phyloP scores from a whole-genome alignment of 2,797 vertebrate species.

The Malacoraja senta region DNA sequence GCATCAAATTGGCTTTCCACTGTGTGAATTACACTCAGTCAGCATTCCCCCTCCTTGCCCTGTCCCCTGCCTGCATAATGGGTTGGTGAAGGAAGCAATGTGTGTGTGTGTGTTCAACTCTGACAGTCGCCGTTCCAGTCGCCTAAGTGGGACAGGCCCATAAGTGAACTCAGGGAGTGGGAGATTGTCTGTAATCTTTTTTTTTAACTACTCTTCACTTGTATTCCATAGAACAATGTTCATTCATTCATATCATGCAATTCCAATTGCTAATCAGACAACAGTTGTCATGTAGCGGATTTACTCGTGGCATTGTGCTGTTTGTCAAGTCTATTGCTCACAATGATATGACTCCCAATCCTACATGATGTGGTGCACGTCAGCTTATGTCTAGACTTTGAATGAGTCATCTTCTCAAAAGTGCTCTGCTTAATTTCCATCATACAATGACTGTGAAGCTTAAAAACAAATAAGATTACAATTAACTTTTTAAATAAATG shows the following conservation, averaged over 20 bases:
- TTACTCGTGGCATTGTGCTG: constrained; percentile 15
- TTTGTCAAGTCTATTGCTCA: constrained; percentile 11
- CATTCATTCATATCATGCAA: neutral
- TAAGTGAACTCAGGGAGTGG: neutral
- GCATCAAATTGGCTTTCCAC: no score
- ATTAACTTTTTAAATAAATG: constrained; percentile 1
- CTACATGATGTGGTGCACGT: neutral
- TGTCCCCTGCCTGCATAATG: no score
- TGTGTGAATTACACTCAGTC: no score
- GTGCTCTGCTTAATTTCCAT: constrained; percentile 1
- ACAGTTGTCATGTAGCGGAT: constrained; percentile 13
- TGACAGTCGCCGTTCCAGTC: no score
- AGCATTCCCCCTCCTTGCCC: no score
- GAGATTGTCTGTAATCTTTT: neutral
- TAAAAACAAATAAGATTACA: constrained; percentile 23
- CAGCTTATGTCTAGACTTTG: neutral
- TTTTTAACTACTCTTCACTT: neutral
- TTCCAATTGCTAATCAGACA: constrained; percentile 21
- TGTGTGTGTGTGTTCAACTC: no score
- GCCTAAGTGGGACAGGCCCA: no score
- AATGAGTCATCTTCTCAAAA: neutral
- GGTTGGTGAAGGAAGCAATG: no score
- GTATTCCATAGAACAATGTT: neutral
- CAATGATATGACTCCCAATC: constrained; percentile 2
- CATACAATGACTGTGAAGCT: neutral